Evolutionary conservation across 2,888 invertebrate species (phyloP).

Genomic region (Calliopum simillimum): DNA sequence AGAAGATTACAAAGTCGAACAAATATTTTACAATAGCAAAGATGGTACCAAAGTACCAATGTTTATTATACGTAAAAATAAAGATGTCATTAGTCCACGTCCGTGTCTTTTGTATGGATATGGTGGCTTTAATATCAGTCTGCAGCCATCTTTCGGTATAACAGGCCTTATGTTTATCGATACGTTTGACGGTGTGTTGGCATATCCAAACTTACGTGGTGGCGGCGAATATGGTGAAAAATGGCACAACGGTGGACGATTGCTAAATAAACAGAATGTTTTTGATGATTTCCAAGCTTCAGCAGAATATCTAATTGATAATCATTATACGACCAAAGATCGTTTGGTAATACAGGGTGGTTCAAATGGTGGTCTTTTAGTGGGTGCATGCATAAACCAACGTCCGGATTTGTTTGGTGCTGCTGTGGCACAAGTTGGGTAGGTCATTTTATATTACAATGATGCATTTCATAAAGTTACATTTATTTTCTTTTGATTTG

Average conservation of each 20-base stretch:
- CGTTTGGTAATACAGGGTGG: slow-evolving; percentile 92
- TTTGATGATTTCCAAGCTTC: slow-evolving; percentile 97
- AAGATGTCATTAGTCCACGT: slow-evolving; percentile 66
- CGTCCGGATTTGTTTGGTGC: slow-evolving; percentile 94
- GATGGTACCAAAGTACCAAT: slow-evolving; percentile 96
- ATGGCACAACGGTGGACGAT: slow-evolving; percentile 95
- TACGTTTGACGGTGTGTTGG: slow-evolving; percentile 88
- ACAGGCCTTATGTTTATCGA: slow-evolving; percentile 89
- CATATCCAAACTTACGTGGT: slow-evolving; percentile 94
- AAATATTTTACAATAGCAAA: slow-evolving; percentile 92
- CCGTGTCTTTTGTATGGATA: slow-evolving; percentile 95
- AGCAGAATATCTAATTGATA: slow-evolving; percentile 85
- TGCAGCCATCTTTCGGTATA: slow-evolving; percentile 91
- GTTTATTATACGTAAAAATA: slow-evolving; percentile 88
- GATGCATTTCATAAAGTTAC: background rate
- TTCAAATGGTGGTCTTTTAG: slow-evolving; percentile 97
- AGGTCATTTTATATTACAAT: slow-evolving; percentile 47
- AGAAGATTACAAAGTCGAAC: slow-evolving; percentile 82
- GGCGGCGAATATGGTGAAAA: slow-evolving; percentile 98
- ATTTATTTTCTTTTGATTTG: slow-evolving; percentile 43
- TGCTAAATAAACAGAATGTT: slow-evolving; percentile 94
- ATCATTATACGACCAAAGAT: slow-evolving; percentile 81
- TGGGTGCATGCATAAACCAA: slow-evolving; percentile 95
- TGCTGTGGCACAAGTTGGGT: slow-evolving; percentile 95
- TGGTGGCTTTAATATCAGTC: slow-evolving; percentile 95